These are phyloP conservation scores for Smithornis capensis DNA, from an alignment of 2,113 vertebrate genomes.

Conservation along the genomic window DNA sequence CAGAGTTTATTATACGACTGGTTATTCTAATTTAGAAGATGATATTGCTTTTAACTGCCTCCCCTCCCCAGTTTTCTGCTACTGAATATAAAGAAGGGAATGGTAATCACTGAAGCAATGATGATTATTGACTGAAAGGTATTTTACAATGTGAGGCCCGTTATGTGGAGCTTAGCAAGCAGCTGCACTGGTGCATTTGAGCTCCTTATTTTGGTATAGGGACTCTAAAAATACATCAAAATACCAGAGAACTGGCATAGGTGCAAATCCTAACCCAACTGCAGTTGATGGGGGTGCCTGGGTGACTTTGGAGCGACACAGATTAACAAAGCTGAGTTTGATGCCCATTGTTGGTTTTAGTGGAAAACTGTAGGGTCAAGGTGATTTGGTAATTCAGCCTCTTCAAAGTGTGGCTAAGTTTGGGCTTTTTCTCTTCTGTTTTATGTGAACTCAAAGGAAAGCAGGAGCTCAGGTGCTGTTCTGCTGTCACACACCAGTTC, in stretches of 20 bases:
- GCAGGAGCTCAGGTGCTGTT: not conserved
- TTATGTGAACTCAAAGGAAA: not conserved
- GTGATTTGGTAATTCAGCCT: not conserved
- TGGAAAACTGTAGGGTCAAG: not conserved
- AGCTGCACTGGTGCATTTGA: not conserved
- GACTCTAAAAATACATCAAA: not conserved
- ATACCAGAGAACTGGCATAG: not conserved
- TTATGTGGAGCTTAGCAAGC: constrained; percentile 34
- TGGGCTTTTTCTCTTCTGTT: not conserved
- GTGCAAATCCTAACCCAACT: not conserved
- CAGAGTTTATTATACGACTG: not conserved
- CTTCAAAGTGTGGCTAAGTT: not conserved
- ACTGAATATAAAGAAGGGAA: constrained; percentile 53
- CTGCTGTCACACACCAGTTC: rapidly evolving
- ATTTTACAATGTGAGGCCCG: constrained; percentile 58
- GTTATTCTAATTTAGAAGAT: constrained; percentile 8
- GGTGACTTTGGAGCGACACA: rapidly evolving
- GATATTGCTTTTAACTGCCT: constrained; percentile 7
- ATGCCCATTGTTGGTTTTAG: not conserved
- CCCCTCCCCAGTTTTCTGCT: not conserved
- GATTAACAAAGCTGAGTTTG: not conserved
- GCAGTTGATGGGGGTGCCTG: rapidly evolving
- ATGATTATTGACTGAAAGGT: constrained; percentile 64
- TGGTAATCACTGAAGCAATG: constrained; percentile 58
- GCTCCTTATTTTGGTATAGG: not conserved